Evolutionary conservation across 2,888 invertebrate genomes (phyloP).

Genomic region (Eupithecia subfuscata): DNA sequence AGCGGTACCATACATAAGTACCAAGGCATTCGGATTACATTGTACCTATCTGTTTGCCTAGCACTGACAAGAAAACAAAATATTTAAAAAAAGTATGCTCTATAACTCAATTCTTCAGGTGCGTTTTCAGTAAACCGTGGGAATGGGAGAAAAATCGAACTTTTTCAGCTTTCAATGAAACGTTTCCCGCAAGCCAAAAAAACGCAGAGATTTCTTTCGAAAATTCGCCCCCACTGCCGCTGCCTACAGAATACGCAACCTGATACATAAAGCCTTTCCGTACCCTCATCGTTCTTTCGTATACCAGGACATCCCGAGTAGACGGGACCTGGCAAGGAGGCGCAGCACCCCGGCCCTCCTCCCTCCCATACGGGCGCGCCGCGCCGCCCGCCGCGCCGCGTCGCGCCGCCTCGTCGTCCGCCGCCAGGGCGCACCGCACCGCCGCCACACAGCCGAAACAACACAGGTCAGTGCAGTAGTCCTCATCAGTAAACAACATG

Average conservation of each 20-base stretch:
- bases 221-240: background rate
- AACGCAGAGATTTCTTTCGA: background rate
- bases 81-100: background rate
- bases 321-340: conserved; percentile 79
- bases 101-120: background rate
- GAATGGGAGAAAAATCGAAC: background rate
- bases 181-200: background rate
- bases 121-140: background rate
- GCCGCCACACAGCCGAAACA: conserved; percentile 68
- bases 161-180: background rate
- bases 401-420: conserved; percentile 88
- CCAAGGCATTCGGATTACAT: background rate
- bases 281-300: background rate
- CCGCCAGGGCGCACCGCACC: conserved; percentile 76
- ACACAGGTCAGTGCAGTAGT: conserved; percentile 55
- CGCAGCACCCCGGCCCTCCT: conserved; percentile 85
- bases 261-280: background rate
- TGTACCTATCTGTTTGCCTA: background rate
- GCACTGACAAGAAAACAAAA: background rate
- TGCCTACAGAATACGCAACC: background rate
- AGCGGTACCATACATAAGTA: background rate
- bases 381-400: conserved; percentile 79
- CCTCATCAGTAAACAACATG: too few relatives aligned
- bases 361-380: conserved; percentile 87
- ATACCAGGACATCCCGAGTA: conserved; percentile 84